Conservation (phyloP, 1,140 invertebrate species). For the Zaprionus ornatus region DNA sequence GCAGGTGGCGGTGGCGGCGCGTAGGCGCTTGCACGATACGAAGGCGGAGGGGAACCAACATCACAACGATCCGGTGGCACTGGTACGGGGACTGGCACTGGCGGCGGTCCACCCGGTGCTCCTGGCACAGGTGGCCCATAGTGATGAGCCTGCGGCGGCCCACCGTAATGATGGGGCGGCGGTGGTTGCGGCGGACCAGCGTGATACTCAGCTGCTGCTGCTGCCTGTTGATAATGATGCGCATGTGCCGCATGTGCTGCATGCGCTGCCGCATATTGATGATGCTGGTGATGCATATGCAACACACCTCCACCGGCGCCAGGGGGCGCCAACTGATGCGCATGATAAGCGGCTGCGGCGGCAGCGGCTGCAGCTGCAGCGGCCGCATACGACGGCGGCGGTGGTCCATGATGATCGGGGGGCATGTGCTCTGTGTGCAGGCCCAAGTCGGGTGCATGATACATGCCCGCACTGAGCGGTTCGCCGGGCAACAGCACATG, state of each 20-base stretch:
- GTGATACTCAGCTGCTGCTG: conserved; percentile 69
- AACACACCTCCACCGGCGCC: conserved; percentile 54
- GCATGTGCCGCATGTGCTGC: conserved; percentile 48
- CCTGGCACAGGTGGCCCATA: conserved; percentile 56
- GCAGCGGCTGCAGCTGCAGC: conserved; percentile 76
- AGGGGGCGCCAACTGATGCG: conserved; percentile 69
- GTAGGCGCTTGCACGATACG: conserved; percentile 73
- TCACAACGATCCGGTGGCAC: conserved; percentile 69
- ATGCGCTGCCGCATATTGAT: conserved; percentile 59
- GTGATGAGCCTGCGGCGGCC: conserved; percentile 48
- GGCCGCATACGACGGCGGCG: conserved; percentile 70
- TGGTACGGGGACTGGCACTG: conserved; percentile 11
- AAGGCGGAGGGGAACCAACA: conserved; percentile 76
- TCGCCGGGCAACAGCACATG: conserved; percentile 63
- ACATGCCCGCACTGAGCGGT: conserved; percentile 71
- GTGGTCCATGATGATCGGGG: conserved; percentile 73
- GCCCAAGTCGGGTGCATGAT: conserved; percentile 75
- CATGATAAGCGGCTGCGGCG: conserved; percentile 75
- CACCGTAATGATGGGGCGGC: conserved; percentile 51
- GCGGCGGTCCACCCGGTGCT: conserved; percentile 48
- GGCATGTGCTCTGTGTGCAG: conserved; percentile 75
- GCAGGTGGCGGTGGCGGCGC: conserved; percentile 50
- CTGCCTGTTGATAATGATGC: conserved; percentile 70
- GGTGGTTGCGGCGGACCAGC: conserved; percentile 56
- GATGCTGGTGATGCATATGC: conserved; percentile 66